A percentile compares a stretch with the other conserved stretches of the same genome.
Conservation (phyloP, 2,797 vertebrate species). For the Halcyon badia region DNA sequence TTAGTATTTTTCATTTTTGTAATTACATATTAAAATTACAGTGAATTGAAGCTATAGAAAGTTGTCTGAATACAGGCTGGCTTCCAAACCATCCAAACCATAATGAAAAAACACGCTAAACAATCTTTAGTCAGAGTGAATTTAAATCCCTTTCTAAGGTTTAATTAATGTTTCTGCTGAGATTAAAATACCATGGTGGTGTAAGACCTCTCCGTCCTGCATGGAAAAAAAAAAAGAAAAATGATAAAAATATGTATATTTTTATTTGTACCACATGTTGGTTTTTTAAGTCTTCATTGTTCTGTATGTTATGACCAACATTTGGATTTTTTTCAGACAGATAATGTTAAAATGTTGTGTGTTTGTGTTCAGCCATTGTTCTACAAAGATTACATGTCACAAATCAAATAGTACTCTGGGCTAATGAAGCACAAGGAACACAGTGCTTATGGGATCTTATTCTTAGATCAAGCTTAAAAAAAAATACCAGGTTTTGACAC, state of each 20-base stretch:
- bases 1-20: background rate
- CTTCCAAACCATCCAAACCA: background rate
- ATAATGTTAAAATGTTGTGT: background rate
- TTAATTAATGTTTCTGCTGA: background rate
- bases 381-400: background rate
- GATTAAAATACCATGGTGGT: background rate
- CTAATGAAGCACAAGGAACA: background rate
- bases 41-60: background rate
- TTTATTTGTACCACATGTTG: background rate
- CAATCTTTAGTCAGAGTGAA: background rate
- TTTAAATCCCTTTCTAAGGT: background rate
- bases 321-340: background rate
- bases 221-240: accelerated
- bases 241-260: background rate
- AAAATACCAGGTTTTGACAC: background rate
- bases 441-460: background rate
- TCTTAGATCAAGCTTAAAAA: background rate
- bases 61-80: background rate
- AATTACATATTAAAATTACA: background rate
- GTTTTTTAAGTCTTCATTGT: background rate
- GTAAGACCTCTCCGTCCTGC: background rate
- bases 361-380: background rate
- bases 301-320: background rate
- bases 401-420: background rate
- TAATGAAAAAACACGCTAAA: background rate